Evolutionary conservation across 2,113 vertebrate species (phyloP).

Genomic region (Apaloderma vittatum): DNA sequence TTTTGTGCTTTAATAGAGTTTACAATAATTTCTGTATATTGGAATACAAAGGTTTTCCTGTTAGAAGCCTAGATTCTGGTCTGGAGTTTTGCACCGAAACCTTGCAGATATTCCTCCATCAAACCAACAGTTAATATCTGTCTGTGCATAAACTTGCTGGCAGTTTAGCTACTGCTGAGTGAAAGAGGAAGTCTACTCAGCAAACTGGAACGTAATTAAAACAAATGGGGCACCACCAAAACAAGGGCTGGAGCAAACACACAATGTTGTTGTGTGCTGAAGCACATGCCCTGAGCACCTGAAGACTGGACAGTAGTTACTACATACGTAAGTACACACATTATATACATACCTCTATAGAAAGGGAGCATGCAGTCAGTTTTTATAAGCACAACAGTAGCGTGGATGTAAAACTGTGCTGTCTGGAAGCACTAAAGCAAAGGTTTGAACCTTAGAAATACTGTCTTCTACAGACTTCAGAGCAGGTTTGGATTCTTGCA

Average conservation of each 20-base stretch:
- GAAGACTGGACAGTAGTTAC: not conserved
- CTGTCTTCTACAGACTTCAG: not conserved
- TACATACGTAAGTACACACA: fast-evolving
- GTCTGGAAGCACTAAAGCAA: not conserved
- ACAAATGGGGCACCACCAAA: fast-evolving
- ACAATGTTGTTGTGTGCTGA: not conserved
- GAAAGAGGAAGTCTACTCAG: not conserved
- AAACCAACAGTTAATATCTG: not conserved
- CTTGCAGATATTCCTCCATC: not conserved
- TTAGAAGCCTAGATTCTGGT: not conserved
- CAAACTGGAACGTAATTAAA: not conserved
- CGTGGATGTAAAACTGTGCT: not conserved
- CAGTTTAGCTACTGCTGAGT: not conserved
- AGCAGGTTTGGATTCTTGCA: not conserved
- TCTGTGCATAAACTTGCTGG: not conserved
- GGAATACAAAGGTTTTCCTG: not conserved
- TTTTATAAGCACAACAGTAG: not conserved
- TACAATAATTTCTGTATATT: not conserved
- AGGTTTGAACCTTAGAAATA: not conserved
- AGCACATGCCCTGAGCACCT: not conserved
- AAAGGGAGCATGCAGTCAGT: fast-evolving
- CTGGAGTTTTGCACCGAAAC: not conserved
- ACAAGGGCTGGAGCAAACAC: not conserved
- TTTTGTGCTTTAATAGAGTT: not conserved
- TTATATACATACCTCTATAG: fast-evolving